A percentile compares a stretch with the other conserved stretches of the same genome.
Evolutionary conservation across 2,797 vertebrate genomes (phyloP).

Genomic region (Vultur gryphus): DNA sequence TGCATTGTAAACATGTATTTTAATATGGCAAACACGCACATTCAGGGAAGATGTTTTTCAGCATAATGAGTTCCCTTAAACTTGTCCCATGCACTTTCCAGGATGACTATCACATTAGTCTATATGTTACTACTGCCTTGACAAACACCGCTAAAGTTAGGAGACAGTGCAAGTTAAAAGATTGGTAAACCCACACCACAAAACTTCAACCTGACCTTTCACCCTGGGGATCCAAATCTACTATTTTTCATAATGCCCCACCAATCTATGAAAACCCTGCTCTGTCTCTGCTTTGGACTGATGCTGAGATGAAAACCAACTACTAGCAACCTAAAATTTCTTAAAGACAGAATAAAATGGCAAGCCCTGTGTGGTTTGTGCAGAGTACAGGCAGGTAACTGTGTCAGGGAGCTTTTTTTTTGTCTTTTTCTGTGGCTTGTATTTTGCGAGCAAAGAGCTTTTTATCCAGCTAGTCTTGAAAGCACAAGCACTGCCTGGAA

Average conservation of each 20-base stretch:
- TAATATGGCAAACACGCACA: background rate
- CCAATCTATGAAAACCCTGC: background rate
- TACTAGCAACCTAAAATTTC: background rate
- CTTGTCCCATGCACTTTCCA: background rate
- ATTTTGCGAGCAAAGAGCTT: background rate
- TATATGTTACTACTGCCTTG: background rate
- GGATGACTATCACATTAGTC: background rate
- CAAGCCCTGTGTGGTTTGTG: background rate
- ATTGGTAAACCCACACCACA: background rate
- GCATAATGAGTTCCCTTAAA: background rate
- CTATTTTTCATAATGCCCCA: background rate
- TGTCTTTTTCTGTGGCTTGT: background rate
- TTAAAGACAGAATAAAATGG: background rate
- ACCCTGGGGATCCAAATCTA: background rate
- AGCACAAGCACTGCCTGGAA: background rate
- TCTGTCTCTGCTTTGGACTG: background rate
- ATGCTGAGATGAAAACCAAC: background rate
- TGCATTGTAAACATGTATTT: background rate
- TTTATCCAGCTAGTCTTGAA: background rate
- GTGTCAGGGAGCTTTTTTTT: background rate
- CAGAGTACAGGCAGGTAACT: background rate
- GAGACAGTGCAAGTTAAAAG: background rate
- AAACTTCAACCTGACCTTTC: background rate
- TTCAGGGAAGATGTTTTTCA: background rate
- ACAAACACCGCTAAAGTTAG: background rate